Evolutionary conservation across 2,888 invertebrate species (phyloP).

Genomic region (Drepanosiphum platanoidis): DNA sequence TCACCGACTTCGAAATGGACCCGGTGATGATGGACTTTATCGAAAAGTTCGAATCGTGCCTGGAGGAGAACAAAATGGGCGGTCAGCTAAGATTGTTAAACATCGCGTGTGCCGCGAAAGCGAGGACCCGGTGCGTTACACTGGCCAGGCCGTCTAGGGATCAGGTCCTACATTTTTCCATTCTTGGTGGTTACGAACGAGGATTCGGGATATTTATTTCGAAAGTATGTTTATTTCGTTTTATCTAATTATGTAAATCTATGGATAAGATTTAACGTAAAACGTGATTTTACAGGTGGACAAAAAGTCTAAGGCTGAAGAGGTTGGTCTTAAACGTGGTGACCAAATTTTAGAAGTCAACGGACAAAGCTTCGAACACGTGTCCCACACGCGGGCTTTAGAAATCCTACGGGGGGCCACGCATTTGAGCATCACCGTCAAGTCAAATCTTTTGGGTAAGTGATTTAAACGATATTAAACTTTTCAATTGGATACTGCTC

Average conservation of each 20-base stretch:
- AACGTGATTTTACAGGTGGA: slow-evolving; percentile 81
- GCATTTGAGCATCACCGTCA: slow-evolving; percentile 94
- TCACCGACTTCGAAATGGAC: slow-evolving; percentile 96
- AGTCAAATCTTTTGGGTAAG: slow-evolving; percentile 89
- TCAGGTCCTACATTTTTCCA: slow-evolving; percentile 91
- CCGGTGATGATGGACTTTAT: slow-evolving; percentile 96
- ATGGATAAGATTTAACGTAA: too few relatives aligned
- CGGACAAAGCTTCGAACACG: slow-evolving; percentile 94
- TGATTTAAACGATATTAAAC: too few relatives aligned
- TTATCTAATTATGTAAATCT: too few relatives aligned
- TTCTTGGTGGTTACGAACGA: slow-evolving; percentile 92
- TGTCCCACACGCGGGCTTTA: slow-evolving; percentile 88
- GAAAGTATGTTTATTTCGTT: slow-evolving; percentile 72
- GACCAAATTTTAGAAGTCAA: slow-evolving; percentile 99
- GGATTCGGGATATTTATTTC: slow-evolving; percentile 94
- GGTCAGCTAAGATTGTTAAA: slow-evolving; percentile 81
- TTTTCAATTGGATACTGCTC: too few relatives aligned
- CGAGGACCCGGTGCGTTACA: slow-evolving; percentile 89
- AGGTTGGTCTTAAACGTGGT: slow-evolving; percentile 94
- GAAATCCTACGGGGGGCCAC: slow-evolving; percentile 94
- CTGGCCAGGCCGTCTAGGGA: slow-evolving; percentile 92
- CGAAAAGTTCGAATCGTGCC: slow-evolving; percentile 87
- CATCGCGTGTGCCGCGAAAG: slow-evolving; percentile 97
- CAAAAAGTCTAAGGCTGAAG: slow-evolving; percentile 91
- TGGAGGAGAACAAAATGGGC: slow-evolving; percentile 87